Evolutionary conservation across 1,140 invertebrate genomes (phyloP).

Genomic region (Pseudomyrmex sp.): DNA sequence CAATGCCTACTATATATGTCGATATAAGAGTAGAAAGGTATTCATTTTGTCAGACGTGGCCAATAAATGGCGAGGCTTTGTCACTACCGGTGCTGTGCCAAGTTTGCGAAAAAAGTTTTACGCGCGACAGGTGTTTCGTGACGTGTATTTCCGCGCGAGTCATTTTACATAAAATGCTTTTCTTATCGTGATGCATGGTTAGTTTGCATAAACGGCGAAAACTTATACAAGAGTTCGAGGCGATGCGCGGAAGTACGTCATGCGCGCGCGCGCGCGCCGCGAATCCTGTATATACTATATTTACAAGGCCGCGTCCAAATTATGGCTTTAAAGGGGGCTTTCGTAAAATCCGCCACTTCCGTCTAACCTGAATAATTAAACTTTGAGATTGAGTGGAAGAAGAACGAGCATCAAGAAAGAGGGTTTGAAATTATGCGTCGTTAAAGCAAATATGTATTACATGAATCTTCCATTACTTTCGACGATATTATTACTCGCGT

Average conservation of each 20-base stretch:
- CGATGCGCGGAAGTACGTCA: constrained; percentile 3
- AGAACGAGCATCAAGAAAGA: background rate
- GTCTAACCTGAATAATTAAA: constrained; percentile 50
- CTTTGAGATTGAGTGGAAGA: constrained; percentile 5
- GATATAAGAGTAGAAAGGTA: constrained; percentile 57
- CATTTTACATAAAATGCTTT: constrained; percentile 65
- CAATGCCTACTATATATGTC: constrained; percentile 26
- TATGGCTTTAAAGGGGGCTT: constrained; percentile 15
- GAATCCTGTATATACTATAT: constrained; percentile 14
- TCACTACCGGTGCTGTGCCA: constrained; percentile 29
- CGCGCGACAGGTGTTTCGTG: constrained; percentile 68
- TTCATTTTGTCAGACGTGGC: constrained; percentile 60
- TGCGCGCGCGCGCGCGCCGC: background rate
- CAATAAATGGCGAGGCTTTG: constrained; percentile 58
- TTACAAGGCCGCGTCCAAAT: constrained; percentile 24
- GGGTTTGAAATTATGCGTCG: background rate
- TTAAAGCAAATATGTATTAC: constrained; percentile 15
- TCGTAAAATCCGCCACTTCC: constrained; percentile 21
- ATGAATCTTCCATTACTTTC: constrained; percentile 26
- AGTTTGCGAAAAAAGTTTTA: constrained; percentile 59
- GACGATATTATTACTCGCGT: constrained; percentile 7
- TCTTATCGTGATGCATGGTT: constrained; percentile 55
- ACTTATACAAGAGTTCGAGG: constrained; percentile 16
- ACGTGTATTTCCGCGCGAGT: constrained; percentile 62
- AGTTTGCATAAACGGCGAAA: constrained; percentile 51